Evolutionary conservation across 2,113 vertebrate genomes (phyloP).

Genomic region (Anguilla rostrata): DNA sequence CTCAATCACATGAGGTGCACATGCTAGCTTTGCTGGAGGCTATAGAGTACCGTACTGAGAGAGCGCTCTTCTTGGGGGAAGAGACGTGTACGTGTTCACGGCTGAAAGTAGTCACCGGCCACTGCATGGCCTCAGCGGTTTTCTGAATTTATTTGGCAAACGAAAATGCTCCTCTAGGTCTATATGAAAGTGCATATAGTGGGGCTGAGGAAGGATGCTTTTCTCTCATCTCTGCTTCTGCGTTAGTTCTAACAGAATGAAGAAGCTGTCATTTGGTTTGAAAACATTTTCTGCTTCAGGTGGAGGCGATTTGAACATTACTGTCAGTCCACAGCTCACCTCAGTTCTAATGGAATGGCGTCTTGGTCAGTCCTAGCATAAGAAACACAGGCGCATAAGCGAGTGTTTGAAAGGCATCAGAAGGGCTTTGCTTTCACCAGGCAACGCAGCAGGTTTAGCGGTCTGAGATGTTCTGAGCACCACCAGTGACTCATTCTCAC

Average conservation of each 20-base stretch:
- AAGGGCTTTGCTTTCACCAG: background rate
- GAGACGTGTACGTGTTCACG: background rate
- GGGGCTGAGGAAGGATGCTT: background rate
- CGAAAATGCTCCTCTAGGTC: background rate
- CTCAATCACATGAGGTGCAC: conserved; percentile 50
- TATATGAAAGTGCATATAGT: background rate
- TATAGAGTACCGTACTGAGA: background rate
- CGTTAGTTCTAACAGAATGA: too few species aligned
- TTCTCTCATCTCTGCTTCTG: background rate
- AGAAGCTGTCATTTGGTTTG: too few species aligned
- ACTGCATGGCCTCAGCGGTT: background rate
- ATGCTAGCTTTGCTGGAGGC: conserved; percentile 25
- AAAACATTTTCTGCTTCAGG: too few species aligned
- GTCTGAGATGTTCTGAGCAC: background rate
- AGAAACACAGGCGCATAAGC: background rate
- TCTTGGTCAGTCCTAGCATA: background rate
- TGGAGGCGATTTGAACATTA: background rate
- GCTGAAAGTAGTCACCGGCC: background rate
- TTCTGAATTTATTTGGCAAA: background rate
- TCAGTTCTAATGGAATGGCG: background rate
- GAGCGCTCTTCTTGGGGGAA: background rate
- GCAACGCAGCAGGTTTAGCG: background rate
- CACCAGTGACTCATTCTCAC: background rate
- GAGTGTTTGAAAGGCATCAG: background rate
- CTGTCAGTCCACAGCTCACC: background rate